These are phyloP conservation scores for Zaprionus ornatus DNA, from an alignment of 1,140 invertebrate genomes.

Conservation along the genomic window DNA sequence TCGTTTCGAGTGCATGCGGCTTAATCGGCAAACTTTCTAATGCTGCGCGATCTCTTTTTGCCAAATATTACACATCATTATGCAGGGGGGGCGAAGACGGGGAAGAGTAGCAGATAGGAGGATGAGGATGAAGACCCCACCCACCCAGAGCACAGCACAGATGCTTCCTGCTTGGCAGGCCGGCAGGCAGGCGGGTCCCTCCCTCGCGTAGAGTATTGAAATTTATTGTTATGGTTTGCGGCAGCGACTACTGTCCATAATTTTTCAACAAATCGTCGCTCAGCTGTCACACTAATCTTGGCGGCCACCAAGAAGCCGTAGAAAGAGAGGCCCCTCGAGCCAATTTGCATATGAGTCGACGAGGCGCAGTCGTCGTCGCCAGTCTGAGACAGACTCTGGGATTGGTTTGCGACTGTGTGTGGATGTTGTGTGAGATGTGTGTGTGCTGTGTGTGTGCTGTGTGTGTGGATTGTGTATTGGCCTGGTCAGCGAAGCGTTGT, in stretches of 20 bases:
- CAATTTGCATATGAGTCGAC: constrained; percentile 71
- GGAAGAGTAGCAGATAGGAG: neutral
- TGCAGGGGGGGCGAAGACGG: constrained; percentile 7
- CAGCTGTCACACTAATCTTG: constrained; percentile 80
- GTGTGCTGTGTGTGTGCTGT: constrained; percentile 22
- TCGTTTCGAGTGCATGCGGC: constrained; percentile 42
- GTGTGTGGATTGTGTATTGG: constrained; percentile 35
- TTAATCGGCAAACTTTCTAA: constrained; percentile 46
- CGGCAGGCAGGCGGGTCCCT: neutral
- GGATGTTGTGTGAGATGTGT: constrained; percentile 20
- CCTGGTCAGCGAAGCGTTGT: constrained; percentile 75
- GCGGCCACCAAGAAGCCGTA: constrained; percentile 39
- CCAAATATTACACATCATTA: constrained; percentile 56
- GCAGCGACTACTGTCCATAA: constrained; percentile 79
- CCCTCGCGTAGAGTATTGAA: constrained; percentile 26
- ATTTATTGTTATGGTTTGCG: constrained; percentile 71
- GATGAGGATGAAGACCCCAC: neutral
- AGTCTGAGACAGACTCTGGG: constrained; percentile 36
- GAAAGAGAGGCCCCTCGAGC: constrained; percentile 4
- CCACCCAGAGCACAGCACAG: neutral
- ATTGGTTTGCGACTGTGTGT: constrained; percentile 25
- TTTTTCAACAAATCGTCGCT: constrained; percentile 81
- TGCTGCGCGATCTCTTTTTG: constrained; percentile 20
- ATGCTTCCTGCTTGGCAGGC: constrained; percentile 28
- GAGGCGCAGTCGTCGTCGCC: neutral